Evolutionary conservation across 2,113 vertebrate genomes (phyloP).

Genomic region (Datnioides undecimradiatus): DNA sequence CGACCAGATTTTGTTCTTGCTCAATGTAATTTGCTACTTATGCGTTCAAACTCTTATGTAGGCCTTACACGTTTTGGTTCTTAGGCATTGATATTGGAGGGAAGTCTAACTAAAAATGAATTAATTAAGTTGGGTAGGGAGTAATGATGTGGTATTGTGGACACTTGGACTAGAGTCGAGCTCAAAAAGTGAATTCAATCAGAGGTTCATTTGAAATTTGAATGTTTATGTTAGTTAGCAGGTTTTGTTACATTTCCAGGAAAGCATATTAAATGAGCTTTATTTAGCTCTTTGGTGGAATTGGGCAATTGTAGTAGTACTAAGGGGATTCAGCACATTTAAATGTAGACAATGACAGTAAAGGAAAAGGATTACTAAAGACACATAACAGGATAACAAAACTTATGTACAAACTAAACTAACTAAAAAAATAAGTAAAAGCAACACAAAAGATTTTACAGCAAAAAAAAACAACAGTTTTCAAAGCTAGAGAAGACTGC

Average conservation of each 20-base stretch:
- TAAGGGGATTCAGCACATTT: background rate
- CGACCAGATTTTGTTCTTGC: conserved; percentile 4
- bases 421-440: background rate
- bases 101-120: background rate
- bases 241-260: background rate
- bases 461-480: background rate
- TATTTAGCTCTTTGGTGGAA: background rate
- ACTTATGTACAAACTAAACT: background rate
- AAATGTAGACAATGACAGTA: background rate
- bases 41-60: background rate
- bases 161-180: background rate
- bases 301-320: too few relatives aligned
- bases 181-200: too few relatives aligned
- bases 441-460: background rate
- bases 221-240: background rate
- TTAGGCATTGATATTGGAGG: background rate
- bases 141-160: background rate
- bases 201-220: background rate
- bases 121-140: background rate
- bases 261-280: background rate
- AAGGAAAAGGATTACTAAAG: background rate
- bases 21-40: background rate
- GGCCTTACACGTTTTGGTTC: background rate
- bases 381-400: background rate
- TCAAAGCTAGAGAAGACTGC: background rate